Evolutionary conservation across 2,113 vertebrate species (phyloP), one percentile per base, ranked within the genome.

Genomic region (Galeopterus variegatus): DNA sequence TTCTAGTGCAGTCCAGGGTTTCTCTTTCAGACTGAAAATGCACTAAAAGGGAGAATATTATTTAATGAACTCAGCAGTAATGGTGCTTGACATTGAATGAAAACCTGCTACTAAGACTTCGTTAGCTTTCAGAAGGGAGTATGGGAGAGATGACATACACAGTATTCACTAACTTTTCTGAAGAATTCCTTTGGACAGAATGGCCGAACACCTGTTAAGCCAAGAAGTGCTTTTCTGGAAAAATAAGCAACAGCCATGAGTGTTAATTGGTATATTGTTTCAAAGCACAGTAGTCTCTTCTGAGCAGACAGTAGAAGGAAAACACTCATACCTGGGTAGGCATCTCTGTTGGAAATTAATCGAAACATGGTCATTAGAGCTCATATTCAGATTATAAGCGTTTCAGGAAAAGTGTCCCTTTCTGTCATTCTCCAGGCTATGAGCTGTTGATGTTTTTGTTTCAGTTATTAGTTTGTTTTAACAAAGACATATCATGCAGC

Each of bases 221-320:
- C 69, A 97, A 97, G 8, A 95, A 95, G 31, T 17, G 58, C 23
- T n/a, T 93, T 3, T 45, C 87, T 33, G 93, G 14, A 84, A 88
- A 93, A 96, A 65, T 36, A 94, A 85, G 13, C 31, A 69, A 1
- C 6, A 92, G 50, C n/a, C 58, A 56, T 13, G 24, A 94, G 9
- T 94, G 58, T 64, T 97, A 97, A 96, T 96, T 97, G 65, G 26
- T 89, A 60, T 15, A 96, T 88, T 98, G 90, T 95, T 98, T 96
- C 76, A 79, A 93, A 98, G 94, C 54, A 95, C 1, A 31, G 50
- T 97, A 97, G 87, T 94, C 48, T 33, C 73, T 96, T 96, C 45
- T 56, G 54, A 96, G 19, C 33, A 56, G 64, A 52, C 62, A 41
- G 65, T 90, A 84, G 58, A 33, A 96, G 56, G 23, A 95, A 95